These are phyloP conservation scores for Capra hircus DNA, from an alignment of 2,113 vertebrate species.

Conservation along the genomic window DNA sequence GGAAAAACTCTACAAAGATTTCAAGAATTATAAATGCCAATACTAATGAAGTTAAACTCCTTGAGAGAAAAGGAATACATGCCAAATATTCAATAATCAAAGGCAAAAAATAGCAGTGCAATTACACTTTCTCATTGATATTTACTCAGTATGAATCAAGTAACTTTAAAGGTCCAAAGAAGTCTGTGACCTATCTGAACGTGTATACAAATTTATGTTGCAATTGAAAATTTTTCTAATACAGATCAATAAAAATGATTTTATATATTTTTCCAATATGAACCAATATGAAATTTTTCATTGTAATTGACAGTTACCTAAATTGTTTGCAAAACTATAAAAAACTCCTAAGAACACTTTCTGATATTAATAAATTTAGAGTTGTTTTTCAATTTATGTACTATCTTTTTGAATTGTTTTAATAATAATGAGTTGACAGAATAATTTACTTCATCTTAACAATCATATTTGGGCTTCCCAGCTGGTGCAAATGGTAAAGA, in stretches of 20 bases:
- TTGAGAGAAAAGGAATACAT: background rate
- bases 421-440: background rate
- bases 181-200: background rate
- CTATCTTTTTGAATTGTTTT: slow-evolving; percentile 22
- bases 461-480: background rate
- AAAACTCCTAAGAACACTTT: slow-evolving; percentile 3
- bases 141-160: background rate
- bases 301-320: background rate
- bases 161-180: background rate
- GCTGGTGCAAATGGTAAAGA: background rate
- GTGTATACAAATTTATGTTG: background rate
- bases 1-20: background rate
- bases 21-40: background rate
- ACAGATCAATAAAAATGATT: slow-evolving; percentile 15
- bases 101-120: background rate
- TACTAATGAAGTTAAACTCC: background rate
- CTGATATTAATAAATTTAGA: slow-evolving; percentile 12
- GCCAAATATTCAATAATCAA: background rate
- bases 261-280: background rate
- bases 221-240: slow-evolving; percentile 5
- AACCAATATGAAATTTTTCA: slow-evolving; percentile 14
- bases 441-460: background rate
- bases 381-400: background rate
- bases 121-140: background rate
- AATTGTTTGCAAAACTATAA: background rate